phyloP scores from a whole-genome alignment of 2,888 invertebrate genomes.

The Parnassius mnemosyne region DNA sequence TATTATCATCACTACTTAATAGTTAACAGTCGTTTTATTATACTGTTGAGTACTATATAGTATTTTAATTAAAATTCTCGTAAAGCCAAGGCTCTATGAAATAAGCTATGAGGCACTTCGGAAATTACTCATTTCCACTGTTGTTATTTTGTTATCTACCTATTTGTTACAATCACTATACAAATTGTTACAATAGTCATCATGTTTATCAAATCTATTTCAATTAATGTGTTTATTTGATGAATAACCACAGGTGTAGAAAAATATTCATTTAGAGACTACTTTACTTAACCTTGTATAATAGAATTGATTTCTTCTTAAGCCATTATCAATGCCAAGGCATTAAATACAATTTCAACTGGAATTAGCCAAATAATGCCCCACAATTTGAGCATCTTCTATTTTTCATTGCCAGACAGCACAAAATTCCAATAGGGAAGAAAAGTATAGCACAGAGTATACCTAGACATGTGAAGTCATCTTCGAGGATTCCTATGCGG shows the following conservation, averaged over 20 bases:
- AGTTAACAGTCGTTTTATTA: neutral
- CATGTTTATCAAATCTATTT: slow-evolving; percentile 4
- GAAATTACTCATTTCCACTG: slow-evolving; percentile 1
- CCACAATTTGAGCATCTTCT: slow-evolving; percentile 93
- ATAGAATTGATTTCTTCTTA: neutral
- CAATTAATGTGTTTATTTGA: neutral
- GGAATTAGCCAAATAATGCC: slow-evolving; percentile 85
- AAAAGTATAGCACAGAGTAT: slow-evolving; percentile 91
- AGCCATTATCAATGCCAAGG: slow-evolving; percentile 1
- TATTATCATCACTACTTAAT: neutral
- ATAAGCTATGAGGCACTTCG: neutral
- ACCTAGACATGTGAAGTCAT: slow-evolving; percentile 92
- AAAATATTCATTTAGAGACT: slow-evolving; percentile 20
- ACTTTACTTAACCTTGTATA: slow-evolving; percentile 3
- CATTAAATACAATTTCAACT: neutral
- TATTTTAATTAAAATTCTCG: too few species aligned
- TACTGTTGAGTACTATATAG: too few species aligned
- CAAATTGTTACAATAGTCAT: slow-evolving; percentile 7
- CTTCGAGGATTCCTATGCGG: slow-evolving; percentile 91
- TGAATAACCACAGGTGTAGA: slow-evolving; percentile 10
- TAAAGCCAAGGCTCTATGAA: too few species aligned
- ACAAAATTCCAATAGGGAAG: slow-evolving; percentile 93
- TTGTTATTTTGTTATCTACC: slow-evolving; percentile 1
- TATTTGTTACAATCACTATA: slow-evolving; percentile 1
- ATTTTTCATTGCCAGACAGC: slow-evolving; percentile 91